These are phyloP conservation scores for Chitala chitala DNA, from an alignment of 2,113 vertebrate genomes.

Conservation along the genomic window DNA sequence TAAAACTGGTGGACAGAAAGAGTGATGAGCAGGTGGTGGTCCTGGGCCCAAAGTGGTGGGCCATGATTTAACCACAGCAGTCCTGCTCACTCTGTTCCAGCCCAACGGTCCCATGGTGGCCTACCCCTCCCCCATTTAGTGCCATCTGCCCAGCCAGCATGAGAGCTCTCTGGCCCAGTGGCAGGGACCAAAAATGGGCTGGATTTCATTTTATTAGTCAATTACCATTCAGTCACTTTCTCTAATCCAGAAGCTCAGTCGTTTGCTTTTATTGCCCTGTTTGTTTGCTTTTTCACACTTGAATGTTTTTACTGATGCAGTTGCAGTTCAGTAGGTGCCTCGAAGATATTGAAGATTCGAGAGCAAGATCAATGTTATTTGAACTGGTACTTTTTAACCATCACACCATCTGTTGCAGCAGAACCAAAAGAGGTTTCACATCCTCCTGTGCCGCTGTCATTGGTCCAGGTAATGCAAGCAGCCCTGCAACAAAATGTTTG, in stretches of 20 bases:
- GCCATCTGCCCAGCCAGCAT: neutral
- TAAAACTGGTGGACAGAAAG: too few species aligned
- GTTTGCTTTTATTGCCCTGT: neutral
- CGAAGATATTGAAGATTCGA: neutral
- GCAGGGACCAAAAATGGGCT: neutral
- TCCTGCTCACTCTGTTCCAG: neutral
- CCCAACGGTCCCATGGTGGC: neutral
- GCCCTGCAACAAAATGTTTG: too few species aligned
- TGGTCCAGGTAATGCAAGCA: too few species aligned
- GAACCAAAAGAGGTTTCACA: neutral
- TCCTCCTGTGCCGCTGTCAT: too few species aligned
- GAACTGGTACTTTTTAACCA: neutral
- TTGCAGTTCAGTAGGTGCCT: neutral
- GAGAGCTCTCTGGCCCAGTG: neutral
- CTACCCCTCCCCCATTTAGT: neutral
- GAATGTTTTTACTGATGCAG: neutral
- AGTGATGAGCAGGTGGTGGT: too few species aligned
- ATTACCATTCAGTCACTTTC: neutral
- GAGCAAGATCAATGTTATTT: neutral
- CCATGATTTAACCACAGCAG: neutral
- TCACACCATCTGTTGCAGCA: neutral
- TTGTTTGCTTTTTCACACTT: neutral
- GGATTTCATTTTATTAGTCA: neutral
- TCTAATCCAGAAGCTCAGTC: too few species aligned
- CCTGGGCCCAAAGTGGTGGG: neutral